Conservation (phyloP, 1,140 invertebrate genomes). For the Bombus haemorrhoidalis region DNA sequence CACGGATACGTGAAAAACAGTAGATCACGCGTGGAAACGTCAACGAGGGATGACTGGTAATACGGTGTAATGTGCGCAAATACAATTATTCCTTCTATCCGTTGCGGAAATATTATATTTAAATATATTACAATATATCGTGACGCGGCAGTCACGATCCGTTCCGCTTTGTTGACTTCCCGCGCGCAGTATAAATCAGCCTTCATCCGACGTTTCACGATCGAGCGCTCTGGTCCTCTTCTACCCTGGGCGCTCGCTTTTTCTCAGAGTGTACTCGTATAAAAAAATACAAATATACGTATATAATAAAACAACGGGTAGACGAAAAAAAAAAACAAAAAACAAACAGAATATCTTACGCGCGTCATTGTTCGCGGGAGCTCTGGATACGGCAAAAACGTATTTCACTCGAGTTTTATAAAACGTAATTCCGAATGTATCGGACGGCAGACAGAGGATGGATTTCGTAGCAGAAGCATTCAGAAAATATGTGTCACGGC, state of each 20-base stretch:
- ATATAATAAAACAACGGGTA: background rate
- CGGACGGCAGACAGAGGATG: background rate
- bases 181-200: slow-evolving; percentile 40
- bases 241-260: background rate
- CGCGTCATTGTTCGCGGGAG: slow-evolving; percentile 14
- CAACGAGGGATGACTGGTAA: slow-evolving; percentile 2
- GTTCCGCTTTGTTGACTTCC: slow-evolving; percentile 48
- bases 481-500: background rate
- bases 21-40: slow-evolving; percentile 21
- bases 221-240: slow-evolving; percentile 17
- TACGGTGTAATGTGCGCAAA: slow-evolving; percentile 37
- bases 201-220: slow-evolving; percentile 42
- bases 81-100: slow-evolving; percentile 39
- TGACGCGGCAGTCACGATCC: slow-evolving; percentile 30
- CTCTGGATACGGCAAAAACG: background rate
- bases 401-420: slow-evolving; percentile 34
- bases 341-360: background rate
- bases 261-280: background rate
- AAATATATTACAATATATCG: slow-evolving; percentile 42
- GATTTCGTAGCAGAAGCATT: slow-evolving; percentile 21
- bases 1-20: background rate
- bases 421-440: slow-evolving; percentile 22
- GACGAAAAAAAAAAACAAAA: background rate
- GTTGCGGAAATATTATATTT: slow-evolving; percentile 45
- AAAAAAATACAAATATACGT: background rate